phyloP scores from a whole-genome alignment of 1,140 invertebrate genomes.

The Parasteatoda tepidariorum region DNA sequence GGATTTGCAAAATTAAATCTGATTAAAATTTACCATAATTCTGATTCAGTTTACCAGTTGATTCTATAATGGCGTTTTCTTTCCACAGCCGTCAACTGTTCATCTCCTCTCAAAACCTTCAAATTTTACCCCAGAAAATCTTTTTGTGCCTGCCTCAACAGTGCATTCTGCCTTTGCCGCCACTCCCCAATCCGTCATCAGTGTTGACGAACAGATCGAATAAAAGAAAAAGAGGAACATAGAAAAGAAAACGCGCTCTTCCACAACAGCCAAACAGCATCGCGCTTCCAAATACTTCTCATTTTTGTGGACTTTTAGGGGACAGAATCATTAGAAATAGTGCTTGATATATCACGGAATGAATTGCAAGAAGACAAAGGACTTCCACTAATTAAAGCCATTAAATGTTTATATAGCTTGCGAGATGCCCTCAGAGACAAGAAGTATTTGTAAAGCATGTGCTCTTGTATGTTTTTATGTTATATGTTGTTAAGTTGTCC shows the following conservation, averaged over 20 bases:
- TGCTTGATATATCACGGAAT: background rate
- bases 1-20: background rate
- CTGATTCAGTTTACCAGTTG: too few species aligned
- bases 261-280: constrained; percentile 3
- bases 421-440: background rate
- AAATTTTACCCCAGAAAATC: constrained; percentile 15
- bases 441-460: constrained; percentile 51
- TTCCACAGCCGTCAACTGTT: constrained; percentile 14
- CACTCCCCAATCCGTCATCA: constrained; percentile 29
- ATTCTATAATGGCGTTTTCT: background rate
- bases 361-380: constrained; percentile 16
- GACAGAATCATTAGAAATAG: background rate
- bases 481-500: constrained; percentile 26
- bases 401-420: background rate
- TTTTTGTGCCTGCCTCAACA: constrained; percentile 15
- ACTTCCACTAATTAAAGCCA: constrained; percentile 11
- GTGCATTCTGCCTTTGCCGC: constrained; percentile 22
- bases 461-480: constrained; percentile 19
- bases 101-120: constrained; percentile 22
- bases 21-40: background rate
- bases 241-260: constrained; percentile 37
- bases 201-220: constrained; percentile 11
- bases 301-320: constrained; percentile 8
- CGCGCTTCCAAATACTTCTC: constrained; percentile 50
- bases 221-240: too few species aligned